phyloP scores from a whole-genome alignment of 2,113 vertebrate genomes.

The Prolemur simus region DNA sequence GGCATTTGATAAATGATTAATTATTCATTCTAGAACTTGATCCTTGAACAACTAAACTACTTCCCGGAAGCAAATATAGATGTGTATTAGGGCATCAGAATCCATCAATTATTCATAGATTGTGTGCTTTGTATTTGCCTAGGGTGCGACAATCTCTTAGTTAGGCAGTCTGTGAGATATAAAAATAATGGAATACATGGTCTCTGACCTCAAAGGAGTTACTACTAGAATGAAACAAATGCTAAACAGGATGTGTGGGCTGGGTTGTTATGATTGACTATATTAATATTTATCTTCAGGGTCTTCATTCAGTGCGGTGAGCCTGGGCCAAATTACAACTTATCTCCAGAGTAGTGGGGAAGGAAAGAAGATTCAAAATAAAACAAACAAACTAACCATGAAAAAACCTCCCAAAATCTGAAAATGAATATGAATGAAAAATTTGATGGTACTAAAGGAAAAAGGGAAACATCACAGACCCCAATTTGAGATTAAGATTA shows the following conservation, averaged over 20 bases:
- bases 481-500: neutral
- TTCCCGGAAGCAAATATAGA: constrained; percentile 79
- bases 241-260: neutral
- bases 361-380: neutral
- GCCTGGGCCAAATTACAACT: neutral
- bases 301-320: neutral
- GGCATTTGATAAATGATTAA: constrained; percentile 77
- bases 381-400: neutral
- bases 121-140: constrained; percentile 58
- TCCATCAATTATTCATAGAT: constrained; percentile 76
- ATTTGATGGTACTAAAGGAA: no score
- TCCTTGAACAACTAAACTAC: constrained; percentile 77
- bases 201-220: constrained; percentile 46
- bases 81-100: constrained; percentile 72
- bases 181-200: constrained; percentile 47
- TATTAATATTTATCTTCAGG: neutral
- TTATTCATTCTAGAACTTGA: constrained; percentile 77
- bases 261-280: neutral
- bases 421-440: neutral
- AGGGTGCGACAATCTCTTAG: constrained; percentile 35
- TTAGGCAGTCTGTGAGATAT: constrained; percentile 7
- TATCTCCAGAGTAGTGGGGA: neutral
- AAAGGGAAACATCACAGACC: neutral
- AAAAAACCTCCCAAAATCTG: neutral
- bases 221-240: constrained; percentile 32